A percentile compares a stretch with the other conserved stretches of the same genome.
These are phyloP conservation scores for Chydorus sphaericus DNA, from an alignment of 2,888 invertebrate species.

Conservation along the genomic window DNA sequence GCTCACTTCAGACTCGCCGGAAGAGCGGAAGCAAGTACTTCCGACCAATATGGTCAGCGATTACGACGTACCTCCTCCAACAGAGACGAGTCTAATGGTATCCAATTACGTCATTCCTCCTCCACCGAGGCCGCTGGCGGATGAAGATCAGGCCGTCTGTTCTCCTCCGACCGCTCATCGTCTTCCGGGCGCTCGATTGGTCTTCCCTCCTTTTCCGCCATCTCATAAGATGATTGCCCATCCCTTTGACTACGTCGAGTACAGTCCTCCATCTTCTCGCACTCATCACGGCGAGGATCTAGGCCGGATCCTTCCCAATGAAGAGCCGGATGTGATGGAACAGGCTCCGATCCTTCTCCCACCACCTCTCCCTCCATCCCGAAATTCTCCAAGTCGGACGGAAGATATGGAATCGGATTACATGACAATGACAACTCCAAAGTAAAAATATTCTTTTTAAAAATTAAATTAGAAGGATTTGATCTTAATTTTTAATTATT, in stretches of 20 bases:
- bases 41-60: not conserved
- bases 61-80: not conserved
- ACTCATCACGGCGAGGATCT: not conserved
- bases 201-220: not conserved
- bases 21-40: not conserved
- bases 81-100: not conserved
- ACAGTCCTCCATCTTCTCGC: not conserved
- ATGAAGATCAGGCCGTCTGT: too few relatives aligned
- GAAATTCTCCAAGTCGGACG: not conserved
- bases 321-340: not conserved
- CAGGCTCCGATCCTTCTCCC: not conserved
- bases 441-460: not conserved
- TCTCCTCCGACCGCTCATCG: too few relatives aligned
- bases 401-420: not conserved
- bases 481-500: not conserved
- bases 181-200: too few relatives aligned
- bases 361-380: not conserved
- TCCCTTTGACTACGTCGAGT: not conserved
- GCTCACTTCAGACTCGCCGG: too few relatives aligned
- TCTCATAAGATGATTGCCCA: not conserved
- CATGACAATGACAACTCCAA: not conserved
- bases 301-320: not conserved
- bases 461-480: not conserved
- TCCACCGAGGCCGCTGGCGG: not conserved
- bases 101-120: not conserved